A percentile compares a stretch with the other conserved stretches of the same genome.
These are phyloP conservation scores for Chaetoderma sp. DNA, from an alignment of 2,888 invertebrate species.

Conservation along the genomic window DNA sequence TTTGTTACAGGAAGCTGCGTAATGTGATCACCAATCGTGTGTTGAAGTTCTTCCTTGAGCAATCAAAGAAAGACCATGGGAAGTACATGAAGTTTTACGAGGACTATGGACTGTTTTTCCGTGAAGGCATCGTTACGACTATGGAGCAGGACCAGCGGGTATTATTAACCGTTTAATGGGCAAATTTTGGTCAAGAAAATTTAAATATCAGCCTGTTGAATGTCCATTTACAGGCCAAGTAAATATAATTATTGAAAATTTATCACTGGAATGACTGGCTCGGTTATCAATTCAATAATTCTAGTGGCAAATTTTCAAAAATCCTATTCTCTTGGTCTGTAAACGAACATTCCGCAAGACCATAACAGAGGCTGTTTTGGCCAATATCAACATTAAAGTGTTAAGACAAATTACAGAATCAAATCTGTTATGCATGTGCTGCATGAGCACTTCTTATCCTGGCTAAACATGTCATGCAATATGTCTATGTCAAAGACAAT, in stretches of 20 bases:
- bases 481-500: not conserved
- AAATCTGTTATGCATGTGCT: not conserved
- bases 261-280: no score
- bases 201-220: no score
- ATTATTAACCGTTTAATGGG: constrained; percentile 40
- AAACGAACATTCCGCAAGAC: no score
- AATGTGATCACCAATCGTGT: constrained; percentile 86
- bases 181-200: no score
- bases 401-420: not conserved
- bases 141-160: constrained; percentile 86
- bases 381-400: no score
- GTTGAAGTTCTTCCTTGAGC: constrained; percentile 86
- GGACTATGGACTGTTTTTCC: constrained; percentile 92
- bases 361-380: no score
- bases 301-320: no score
- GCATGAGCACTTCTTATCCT: not conserved
- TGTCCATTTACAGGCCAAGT: no score
- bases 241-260: no score
- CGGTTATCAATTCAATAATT: no score
- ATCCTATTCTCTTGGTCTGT: no score
- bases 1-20: constrained; percentile 75
- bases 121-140: constrained; percentile 93
- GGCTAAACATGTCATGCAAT: not conserved
- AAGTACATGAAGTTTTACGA: constrained; percentile 88
- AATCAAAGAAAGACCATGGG: constrained; percentile 84